Conservation (phyloP, 1,140 invertebrate species). For the Caenorhabditis brenneri region DNA sequence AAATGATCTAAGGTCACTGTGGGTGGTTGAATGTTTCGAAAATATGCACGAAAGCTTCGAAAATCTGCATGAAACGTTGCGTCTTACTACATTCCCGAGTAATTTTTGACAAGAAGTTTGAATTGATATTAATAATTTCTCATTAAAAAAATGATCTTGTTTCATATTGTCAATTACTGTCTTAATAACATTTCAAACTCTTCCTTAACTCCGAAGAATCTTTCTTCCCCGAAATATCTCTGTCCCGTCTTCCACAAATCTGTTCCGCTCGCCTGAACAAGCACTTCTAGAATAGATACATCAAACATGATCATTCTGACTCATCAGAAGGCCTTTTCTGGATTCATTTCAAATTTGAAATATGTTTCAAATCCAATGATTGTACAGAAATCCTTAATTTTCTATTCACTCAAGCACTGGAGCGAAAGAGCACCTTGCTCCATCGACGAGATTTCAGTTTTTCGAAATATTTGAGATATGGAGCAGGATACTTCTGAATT, state of each 20-base stretch:
- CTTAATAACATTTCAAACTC: neutral
- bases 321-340: neutral
- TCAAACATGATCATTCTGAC: neutral
- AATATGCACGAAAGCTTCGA: no score
- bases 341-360: neutral
- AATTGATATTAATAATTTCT: no score
- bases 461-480: neutral
- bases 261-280: neutral
- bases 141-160: no score
- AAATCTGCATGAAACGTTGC: no score
- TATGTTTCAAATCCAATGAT: neutral
- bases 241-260: neutral
- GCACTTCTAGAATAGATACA: neutral
- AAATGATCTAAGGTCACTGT: no score
- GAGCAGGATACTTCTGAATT: neutral
- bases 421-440: neutral
- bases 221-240: neutral
- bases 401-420: neutral
- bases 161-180: neutral
- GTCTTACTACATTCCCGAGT: no score
- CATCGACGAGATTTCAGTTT: neutral
- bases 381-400: neutral
- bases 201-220: neutral
- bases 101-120: no score
- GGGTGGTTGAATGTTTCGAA: no score